phyloP scores from a whole-genome alignment of 2,797 vertebrate genomes.

The Chromobotia macracanthus region DNA sequence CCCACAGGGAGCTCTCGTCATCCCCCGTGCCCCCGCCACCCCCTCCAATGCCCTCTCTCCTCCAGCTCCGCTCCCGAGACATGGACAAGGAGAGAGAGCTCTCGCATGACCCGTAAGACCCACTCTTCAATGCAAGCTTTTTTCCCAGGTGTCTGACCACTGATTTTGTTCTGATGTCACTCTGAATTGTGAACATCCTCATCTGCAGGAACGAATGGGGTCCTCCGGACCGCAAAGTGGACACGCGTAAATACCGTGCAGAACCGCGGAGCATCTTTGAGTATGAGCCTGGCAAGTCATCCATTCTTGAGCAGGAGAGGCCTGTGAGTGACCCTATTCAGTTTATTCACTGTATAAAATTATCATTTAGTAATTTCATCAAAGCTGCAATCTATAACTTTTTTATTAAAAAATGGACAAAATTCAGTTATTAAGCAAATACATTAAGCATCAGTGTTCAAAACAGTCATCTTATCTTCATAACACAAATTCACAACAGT shows the following conservation, averaged over 20 bases:
- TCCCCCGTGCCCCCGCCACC: conserved; percentile 85
- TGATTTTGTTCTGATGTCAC: background rate
- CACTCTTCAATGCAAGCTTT: background rate
- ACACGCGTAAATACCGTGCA: conserved; percentile 94
- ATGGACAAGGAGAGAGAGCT: conserved; percentile 77
- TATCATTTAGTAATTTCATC: background rate
- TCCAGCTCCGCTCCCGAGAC: conserved; percentile 85
- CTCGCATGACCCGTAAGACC: conserved; percentile 84
- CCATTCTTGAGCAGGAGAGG: conserved; percentile 94
- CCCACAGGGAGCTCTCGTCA: conserved; percentile 72
- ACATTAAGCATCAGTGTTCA: no score
- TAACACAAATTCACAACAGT: no score
- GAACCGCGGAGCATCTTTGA: conserved; percentile 99
- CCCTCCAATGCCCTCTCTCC: conserved; percentile 80
- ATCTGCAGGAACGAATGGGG: conserved; percentile 91
- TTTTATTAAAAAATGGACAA: no score
- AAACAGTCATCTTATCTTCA: no score
- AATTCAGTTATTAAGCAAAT: no score
- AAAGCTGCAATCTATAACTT: background rate
- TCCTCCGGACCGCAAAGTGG: conserved; percentile 95
- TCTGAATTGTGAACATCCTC: conserved; percentile 7
- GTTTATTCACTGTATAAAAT: background rate
- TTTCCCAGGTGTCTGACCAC: background rate
- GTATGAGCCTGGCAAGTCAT: conserved; percentile 97
- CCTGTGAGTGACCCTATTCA: conserved; percentile 82